phyloP scores from a whole-genome alignment of 2,888 invertebrate genomes.

The Schrankia costaestrigalis region DNA sequence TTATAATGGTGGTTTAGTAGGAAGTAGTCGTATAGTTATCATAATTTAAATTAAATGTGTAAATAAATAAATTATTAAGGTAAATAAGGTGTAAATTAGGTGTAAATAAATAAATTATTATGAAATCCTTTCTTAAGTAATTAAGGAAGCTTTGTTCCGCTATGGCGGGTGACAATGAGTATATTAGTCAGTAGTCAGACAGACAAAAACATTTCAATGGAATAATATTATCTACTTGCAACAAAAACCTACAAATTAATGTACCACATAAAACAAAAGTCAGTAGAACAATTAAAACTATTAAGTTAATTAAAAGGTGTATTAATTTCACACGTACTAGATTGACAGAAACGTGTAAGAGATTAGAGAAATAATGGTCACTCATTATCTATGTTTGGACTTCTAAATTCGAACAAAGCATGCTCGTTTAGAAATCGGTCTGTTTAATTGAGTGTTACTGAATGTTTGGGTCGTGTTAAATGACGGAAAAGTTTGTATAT shows the following conservation, averaged over 20 bases:
- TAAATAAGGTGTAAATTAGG: no score
- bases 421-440: slow-evolving; percentile 28
- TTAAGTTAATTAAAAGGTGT: slow-evolving; percentile 28
- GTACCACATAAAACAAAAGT: slow-evolving; percentile 19
- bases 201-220: no score
- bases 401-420: slow-evolving; percentile 19
- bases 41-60: no score
- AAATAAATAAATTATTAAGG: no score
- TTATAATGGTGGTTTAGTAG: no score
- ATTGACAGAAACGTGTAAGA: slow-evolving; percentile 30
- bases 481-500: slow-evolving; percentile 24
- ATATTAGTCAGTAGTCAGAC: no score
- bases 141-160: no score
- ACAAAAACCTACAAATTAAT: slow-evolving; percentile 18
- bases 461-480: slow-evolving; percentile 21
- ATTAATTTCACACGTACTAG: slow-evolving; percentile 41
- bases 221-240: no score
- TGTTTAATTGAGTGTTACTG: slow-evolving; percentile 30
- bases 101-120: no score
- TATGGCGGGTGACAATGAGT: no score
- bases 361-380: slow-evolving; percentile 32
- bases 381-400: slow-evolving; percentile 33
- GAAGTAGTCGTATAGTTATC: no score
- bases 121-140: no score
- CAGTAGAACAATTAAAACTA: slow-evolving; percentile 37